Evolutionary conservation across 2,113 vertebrate species (phyloP), one percentile per base, ranked within the genome.

Genomic region (Nycticebus coucang): DNA sequence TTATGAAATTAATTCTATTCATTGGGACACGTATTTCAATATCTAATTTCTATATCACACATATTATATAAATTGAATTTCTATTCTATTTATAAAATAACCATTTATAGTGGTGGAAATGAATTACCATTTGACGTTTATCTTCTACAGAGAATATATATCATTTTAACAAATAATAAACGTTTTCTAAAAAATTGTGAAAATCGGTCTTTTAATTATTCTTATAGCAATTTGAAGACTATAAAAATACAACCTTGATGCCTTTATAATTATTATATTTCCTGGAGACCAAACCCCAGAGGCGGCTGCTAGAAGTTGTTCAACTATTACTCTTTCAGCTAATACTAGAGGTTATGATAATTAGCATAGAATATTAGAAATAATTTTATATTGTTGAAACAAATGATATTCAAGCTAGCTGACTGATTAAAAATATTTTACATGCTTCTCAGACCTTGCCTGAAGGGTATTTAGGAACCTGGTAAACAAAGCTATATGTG

Each of bases 111-210:
- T 5, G 4, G 85, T 33, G 7, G 5, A 8, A 60, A 28, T 7
- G 75, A 91, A 82, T 86, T 64, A 24, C 30, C n/a, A 50, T 81
- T 84, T 91, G 7, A 69, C 7, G 78, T 37, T 89, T 50, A 78
- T 4, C 4, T 95, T 92, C 10, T 57, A 4, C 50, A 86, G 13
- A 84, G 21, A 77, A 71, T 77, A 83, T n/a, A 64, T 60, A 55
- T 24, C 3, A 18, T 21, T 83, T 28, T 53, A n/a, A 79, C 93
- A 79, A 83, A 60, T 22, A 89, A 33, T 41, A 86, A 50, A 41
- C 18, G 2, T 30, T 92, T 86, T 77, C 62, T 75, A 64, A n/a
- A 55, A 75, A 59, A 64, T 14, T 77, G 6, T 57, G 3, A 30
- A 83, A 30, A 24, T 8, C 5, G 17, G 45, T 14, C 15, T 87